Evolutionary conservation across 2,797 vertebrate genomes (phyloP).

Genomic region (Serranus cabrilla): DNA sequence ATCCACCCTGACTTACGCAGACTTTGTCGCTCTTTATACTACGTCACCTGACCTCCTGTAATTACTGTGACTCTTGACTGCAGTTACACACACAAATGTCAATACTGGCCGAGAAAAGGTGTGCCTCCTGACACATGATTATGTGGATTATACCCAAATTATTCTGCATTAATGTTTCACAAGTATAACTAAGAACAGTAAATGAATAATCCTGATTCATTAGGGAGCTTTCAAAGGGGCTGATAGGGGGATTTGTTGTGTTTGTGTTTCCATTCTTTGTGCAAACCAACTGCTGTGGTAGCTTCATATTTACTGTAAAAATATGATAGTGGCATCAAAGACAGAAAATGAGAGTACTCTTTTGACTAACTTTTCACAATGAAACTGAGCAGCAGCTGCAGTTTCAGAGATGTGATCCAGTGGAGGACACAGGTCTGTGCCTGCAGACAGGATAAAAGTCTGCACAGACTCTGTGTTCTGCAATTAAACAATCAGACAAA

Average conservation of each 20-base stretch:
- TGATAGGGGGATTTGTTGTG: background rate
- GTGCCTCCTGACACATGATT: no score
- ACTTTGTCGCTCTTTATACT: no score
- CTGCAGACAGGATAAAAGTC: constrained; percentile 44
- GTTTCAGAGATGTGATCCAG: background rate
- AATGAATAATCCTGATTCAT: background rate
- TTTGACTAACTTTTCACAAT: constrained; percentile 6
- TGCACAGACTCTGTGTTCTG: constrained; percentile 22
- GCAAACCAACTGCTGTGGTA: background rate
- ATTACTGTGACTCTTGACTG: no score
- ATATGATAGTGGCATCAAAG: background rate
- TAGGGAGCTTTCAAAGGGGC: background rate
- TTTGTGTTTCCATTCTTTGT: background rate
- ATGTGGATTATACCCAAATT: no score
- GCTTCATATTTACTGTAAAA: background rate
- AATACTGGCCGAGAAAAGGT: no score
- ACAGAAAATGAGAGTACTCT: background rate
- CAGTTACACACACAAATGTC: no score
- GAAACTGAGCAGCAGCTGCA: constrained; percentile 1
- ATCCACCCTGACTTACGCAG: no score
- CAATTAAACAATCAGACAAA: constrained; percentile 55
- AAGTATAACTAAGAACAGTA: no score
- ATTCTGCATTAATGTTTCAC: no score
- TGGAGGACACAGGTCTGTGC: constrained; percentile 1
- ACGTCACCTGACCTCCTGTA: no score